These are phyloP conservation scores for Hesperophylax magnus DNA, from an alignment of 1,140 invertebrate species.

Conservation along the genomic window DNA sequence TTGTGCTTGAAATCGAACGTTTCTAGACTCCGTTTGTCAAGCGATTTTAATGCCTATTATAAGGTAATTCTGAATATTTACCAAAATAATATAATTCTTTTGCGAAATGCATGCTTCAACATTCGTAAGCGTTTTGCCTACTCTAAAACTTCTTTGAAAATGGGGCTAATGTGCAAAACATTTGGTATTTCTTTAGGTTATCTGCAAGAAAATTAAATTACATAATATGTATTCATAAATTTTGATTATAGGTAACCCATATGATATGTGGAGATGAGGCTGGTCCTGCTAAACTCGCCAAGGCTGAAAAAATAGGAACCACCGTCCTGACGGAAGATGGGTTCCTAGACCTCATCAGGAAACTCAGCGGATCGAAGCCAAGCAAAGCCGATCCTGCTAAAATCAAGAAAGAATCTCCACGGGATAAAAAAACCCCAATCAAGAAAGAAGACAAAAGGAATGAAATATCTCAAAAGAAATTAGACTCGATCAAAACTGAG, in stretches of 20 bases:
- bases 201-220: no score
- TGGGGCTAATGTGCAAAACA: no score
- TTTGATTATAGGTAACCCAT: slow-evolving; percentile 82
- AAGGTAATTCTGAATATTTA: no score
- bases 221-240: no score
- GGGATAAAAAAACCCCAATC: slow-evolving; percentile 42
- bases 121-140: no score
- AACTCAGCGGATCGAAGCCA: slow-evolving; percentile 64
- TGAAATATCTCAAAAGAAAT: neutral
- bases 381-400: neutral
- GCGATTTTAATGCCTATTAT: no score
- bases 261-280: slow-evolving; percentile 87
- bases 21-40: no score
- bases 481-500: slow-evolving; percentile 3
- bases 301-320: slow-evolving; percentile 80
- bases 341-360: slow-evolving; percentile 84
- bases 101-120: no score
- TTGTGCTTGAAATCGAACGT: no score
- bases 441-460: neutral
- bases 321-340: slow-evolving; percentile 87
- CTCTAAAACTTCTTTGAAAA: no score
- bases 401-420: slow-evolving; percentile 54
- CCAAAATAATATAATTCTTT: no score
- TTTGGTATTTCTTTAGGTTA: no score
- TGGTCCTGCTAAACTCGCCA: slow-evolving; percentile 86